phyloP scores from a whole-genome alignment of 2,113 vertebrate species.

The Lethenteron camtschaticum region DNA sequence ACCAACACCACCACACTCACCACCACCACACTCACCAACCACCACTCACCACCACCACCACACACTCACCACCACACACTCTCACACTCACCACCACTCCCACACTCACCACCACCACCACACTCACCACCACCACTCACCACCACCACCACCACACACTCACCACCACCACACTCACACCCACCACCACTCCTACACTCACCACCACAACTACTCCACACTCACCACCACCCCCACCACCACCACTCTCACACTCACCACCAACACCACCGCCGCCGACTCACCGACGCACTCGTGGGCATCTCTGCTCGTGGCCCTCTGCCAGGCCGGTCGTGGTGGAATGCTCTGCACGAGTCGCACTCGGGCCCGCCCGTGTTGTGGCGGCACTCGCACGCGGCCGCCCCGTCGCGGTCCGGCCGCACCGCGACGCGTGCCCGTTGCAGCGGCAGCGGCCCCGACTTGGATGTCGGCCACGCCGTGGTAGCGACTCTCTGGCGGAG shows the following conservation, averaged over 20 bases:
- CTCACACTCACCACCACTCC: background rate
- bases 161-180: background rate
- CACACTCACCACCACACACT: constrained; percentile 15
- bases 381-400: constrained; percentile 77
- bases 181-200: background rate
- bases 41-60: constrained; percentile 16
- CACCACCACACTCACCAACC: background rate
- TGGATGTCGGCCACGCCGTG: constrained; percentile 88
- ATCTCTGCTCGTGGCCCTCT: constrained; percentile 72
- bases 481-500: constrained; percentile 62
- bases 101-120: constrained; percentile 12
- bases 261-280: constrained; percentile 17
- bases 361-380: constrained; percentile 87
- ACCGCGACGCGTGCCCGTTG: constrained; percentile 84
- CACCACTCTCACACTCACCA: background rate
- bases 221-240: background rate
- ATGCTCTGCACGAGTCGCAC: constrained; percentile 93
- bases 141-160: background rate
- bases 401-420: constrained; percentile 72
- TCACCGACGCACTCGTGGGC: constrained; percentile 97
- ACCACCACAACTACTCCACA: background rate
- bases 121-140: constrained; percentile 13
- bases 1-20: background rate
- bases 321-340: constrained; percentile 96
- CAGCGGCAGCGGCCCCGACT: constrained; percentile 95